phyloP scores from a whole-genome alignment of 2,888 invertebrate species.

The Ophion ellenae region DNA sequence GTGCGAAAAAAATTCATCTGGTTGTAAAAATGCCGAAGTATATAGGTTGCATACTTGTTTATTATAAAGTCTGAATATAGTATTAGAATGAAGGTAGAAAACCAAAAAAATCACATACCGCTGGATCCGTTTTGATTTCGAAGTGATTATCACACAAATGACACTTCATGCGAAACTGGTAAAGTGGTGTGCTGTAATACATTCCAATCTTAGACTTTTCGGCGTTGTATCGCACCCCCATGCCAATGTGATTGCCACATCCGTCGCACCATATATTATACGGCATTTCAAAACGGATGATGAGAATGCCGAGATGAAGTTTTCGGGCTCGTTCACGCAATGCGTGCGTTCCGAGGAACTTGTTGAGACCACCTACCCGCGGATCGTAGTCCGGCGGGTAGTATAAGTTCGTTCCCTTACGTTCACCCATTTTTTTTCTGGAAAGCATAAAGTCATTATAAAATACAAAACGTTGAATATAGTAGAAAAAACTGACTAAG shows the following conservation, averaged over 20 bases:
- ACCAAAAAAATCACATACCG: slow-evolving; percentile 86
- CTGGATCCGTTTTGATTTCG: slow-evolving; percentile 99
- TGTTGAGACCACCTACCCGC: slow-evolving; percentile 96
- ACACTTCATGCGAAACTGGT: slow-evolving; percentile 99
- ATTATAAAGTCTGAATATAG: slow-evolving; percentile 1
- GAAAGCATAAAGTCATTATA: not conserved
- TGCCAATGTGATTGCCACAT: slow-evolving; percentile 98
- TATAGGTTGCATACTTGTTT: not conserved
- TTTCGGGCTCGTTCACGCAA: slow-evolving; percentile 98
- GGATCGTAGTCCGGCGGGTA: slow-evolving; percentile 99
- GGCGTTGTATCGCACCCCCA: slow-evolving; percentile 99
- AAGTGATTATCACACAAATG: slow-evolving; percentile 98
- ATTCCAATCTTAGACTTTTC: slow-evolving; percentile 97
- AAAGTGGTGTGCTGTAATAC: slow-evolving; percentile 99
- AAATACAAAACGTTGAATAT: not conserved
- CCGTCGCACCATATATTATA: slow-evolving; percentile 99
- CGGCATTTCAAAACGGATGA: slow-evolving; percentile 99
- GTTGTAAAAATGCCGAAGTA: not conserved
- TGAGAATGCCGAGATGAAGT: slow-evolving; percentile 96
- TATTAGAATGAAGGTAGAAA: not conserved
- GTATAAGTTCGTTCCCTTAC: slow-evolving; percentile 98
- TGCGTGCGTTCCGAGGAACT: slow-evolving; percentile 97
- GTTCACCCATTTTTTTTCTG: slow-evolving; percentile 92
- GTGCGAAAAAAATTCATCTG: not conserved
- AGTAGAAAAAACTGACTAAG: not conserved